Conservation (phyloP, 2,888 invertebrate species). For the Cosmia pyralina region DNA sequence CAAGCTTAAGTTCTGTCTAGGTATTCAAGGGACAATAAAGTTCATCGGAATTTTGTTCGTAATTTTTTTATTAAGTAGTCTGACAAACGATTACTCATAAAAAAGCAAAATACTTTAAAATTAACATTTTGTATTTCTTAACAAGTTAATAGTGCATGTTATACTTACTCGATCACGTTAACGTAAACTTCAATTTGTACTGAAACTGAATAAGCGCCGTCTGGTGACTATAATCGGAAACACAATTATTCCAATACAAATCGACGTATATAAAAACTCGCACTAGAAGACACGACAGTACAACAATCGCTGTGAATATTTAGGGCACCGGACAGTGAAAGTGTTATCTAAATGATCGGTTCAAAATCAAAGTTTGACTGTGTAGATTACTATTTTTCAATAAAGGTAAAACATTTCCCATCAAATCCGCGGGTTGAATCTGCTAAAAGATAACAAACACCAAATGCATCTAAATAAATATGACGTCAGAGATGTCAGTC, state of each 20-base stretch:
- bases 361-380: background rate
- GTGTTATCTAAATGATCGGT: constrained; percentile 4
- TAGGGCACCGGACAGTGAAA: constrained; percentile 31
- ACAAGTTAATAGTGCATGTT: too few species aligned
- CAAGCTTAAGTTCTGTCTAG: background rate
- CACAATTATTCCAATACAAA: too few species aligned
- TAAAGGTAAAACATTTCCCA: background rate
- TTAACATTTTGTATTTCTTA: background rate
- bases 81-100: background rate
- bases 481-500: background rate
- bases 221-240: too few species aligned
- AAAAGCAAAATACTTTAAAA: background rate
- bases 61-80: background rate
- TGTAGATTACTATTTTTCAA: background rate
- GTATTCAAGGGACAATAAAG: background rate
- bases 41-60: background rate
- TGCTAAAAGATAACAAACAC: too few species aligned
- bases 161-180: too few species aligned
- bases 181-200: too few species aligned
- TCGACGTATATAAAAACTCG: too few species aligned
- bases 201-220: too few species aligned
- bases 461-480: background rate
- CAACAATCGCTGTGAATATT: constrained; percentile 6
- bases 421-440: background rate
- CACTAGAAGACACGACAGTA: constrained; percentile 7